Conservation (phyloP, 2,797 vertebrate species). For the Falco peregrinus region DNA sequence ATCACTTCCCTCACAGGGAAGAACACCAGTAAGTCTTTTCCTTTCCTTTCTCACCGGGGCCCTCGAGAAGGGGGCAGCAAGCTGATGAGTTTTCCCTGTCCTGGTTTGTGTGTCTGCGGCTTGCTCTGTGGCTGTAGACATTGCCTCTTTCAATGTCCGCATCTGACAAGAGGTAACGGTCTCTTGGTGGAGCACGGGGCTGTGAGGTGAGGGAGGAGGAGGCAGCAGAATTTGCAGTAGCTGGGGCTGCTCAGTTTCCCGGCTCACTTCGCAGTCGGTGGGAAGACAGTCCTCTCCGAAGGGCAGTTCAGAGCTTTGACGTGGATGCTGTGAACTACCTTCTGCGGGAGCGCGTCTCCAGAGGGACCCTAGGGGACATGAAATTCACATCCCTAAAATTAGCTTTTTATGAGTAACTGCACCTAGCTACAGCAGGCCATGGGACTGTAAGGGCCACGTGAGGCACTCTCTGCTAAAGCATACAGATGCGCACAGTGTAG, state of each 20-base stretch:
- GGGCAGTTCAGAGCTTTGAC: background rate
- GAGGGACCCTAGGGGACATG: background rate
- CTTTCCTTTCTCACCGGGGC: background rate
- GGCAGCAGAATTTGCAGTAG: background rate
- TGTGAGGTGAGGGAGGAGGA: background rate
- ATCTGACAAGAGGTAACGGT: background rate
- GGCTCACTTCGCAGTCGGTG: background rate
- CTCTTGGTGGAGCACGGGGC: background rate
- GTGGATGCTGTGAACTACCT: background rate
- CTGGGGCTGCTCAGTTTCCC: background rate
- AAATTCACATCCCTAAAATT: background rate
- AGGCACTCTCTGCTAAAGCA: background rate
- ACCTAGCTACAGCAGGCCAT: background rate
- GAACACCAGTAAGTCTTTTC: conserved; percentile 80
- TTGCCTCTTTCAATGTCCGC: background rate
- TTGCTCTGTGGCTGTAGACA: background rate
- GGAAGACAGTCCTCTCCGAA: background rate
- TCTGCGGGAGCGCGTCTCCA: background rate
- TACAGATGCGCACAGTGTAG: background rate
- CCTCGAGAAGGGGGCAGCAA: background rate
- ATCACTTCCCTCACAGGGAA: conserved; percentile 89
- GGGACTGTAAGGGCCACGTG: background rate
- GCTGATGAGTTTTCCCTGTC: background rate
- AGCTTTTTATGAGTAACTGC: background rate
- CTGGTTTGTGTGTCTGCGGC: background rate